Percentiles rank a stretch among this genome's conserved stretches.
Evolutionary conservation across 2,888 invertebrate genomes (phyloP).

Genomic region (Platypus cylindrus): DNA sequence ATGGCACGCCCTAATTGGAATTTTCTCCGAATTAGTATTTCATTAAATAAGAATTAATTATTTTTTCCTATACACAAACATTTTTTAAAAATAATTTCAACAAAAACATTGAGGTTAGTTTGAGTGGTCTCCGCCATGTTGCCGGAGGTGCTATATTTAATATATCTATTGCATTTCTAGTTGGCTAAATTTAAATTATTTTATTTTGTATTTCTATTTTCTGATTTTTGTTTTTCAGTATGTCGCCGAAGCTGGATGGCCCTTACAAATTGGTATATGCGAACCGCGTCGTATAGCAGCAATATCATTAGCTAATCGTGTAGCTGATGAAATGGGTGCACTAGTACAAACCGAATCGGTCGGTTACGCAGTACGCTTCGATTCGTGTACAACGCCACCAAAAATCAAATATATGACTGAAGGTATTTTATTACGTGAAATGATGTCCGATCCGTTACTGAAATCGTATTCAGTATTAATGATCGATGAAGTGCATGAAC

Average conservation of each 20-base stretch:
- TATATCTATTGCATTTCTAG: too few relatives aligned
- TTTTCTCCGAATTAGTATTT: too few relatives aligned
- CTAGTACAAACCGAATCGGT: conserved; percentile 59
- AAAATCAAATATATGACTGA: conserved; percentile 86
- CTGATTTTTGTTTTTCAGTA: conserved; percentile 48
- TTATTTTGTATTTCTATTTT: conserved; percentile 7
- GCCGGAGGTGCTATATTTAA: too few relatives aligned
- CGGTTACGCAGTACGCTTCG: conserved; percentile 79
- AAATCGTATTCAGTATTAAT: conserved; percentile 79
- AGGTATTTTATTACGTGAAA: conserved; percentile 85
- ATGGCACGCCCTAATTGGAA: too few relatives aligned
- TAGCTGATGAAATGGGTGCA: conserved; percentile 76
- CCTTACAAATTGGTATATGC: conserved; percentile 75
- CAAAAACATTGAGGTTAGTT: too few relatives aligned
- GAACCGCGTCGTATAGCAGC: conserved; percentile 88
- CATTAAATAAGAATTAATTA: too few relatives aligned
- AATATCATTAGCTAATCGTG: conserved; percentile 73
- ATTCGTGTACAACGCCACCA: conserved; percentile 49
- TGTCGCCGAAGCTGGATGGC: conserved; percentile 77
- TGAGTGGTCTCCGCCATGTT: too few relatives aligned
- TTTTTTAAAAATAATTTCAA: neutral
- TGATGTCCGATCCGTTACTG: conserved; percentile 88
- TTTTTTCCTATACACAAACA: neutral
- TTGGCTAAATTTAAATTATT: conserved; percentile 1
- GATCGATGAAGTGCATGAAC: conserved; percentile 92